Base-by-base conservation (phyloP, 2,888 invertebrate genomes). In the Tipula unca region DNA sequence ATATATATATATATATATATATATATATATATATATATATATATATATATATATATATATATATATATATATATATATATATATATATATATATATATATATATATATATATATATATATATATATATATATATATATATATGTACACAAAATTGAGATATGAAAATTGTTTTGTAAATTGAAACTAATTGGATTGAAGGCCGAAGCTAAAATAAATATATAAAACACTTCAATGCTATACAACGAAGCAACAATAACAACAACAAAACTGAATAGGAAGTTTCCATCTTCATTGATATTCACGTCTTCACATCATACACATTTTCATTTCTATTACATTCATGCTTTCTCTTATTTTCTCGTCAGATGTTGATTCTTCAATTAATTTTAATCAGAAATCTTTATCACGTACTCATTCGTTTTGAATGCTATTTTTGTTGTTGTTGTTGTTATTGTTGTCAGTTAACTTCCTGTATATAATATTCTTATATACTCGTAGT, bases 381-480 rank as follows among this genome's bases (percentile, higher is more conserved):
- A 69, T 69, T 69, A 69, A 69, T 69, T 69, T 69, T 69, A 69
- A 69, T 69, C 69, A 69, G 25, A 69, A 69, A 69, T 69, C 69
- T 69, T 69, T 69, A 69, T 69, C 69, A 69, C 69, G 69, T 69
- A 69, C 69, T 25, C 69, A 69, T 69, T 69, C 69, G 69, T 69
- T 69, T 69, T 25, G 69, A 69, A 69, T 48, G 17, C 17, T 17
- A 48, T 48, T 48, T 39, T 10, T 48, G 48, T 69, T 54, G 54
- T 54, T 25, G 48, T 5, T 48, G 20, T 42, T 42, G 42, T 35
- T 35, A 35, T 48, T 48, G 48, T 69, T 69, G 20, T 69, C 25
- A 25, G 69, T 69, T 69, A 69, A 25, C 69, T 69, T 69, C 69
- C 25, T 69, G 25, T 69, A 69, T 14, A 13, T 69, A 69, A 25